A percentile compares a stretch with the other conserved stretches of the same genome.
Conservation (phyloP, 2,797 vertebrate species). For the Rhodeus uyekii region DNA sequence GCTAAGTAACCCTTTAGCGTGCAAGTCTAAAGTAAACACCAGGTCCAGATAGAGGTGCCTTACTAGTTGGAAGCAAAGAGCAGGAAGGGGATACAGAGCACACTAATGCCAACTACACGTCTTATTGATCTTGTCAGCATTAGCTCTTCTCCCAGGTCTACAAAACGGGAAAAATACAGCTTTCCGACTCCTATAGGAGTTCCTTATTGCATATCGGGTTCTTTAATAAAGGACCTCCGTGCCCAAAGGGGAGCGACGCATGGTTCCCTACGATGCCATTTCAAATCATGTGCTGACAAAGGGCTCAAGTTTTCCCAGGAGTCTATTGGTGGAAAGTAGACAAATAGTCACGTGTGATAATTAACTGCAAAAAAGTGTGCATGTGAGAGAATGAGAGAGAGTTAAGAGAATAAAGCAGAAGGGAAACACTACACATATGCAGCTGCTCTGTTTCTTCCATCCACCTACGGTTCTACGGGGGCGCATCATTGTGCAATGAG, state of each 20-base stretch:
- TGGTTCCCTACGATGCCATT: slow-evolving; percentile 25
- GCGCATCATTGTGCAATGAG: slow-evolving; percentile 2
- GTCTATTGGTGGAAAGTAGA: neutral
- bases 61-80: slow-evolving; percentile 33
- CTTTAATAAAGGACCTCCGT: slow-evolving; percentile 33
- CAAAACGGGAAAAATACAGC: slow-evolving; percentile 24
- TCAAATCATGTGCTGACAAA: slow-evolving; percentile 9
- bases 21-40: slow-evolving; percentile 33
- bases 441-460: neutral
- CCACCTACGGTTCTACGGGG: slow-evolving; percentile 32
- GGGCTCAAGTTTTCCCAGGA: slow-evolving; percentile 5
- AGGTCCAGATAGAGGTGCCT: slow-evolving; percentile 8
- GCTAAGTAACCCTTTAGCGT: slow-evolving; percentile 1
- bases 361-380: slow-evolving; percentile 24
- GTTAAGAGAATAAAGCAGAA: slow-evolving; percentile 6
- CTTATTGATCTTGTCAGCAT: too few species aligned
- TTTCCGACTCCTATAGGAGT: neutral
- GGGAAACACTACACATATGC: slow-evolving; percentile 9
- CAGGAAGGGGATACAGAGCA: neutral
- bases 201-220: slow-evolving; percentile 24
- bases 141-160: slow-evolving; percentile 24
- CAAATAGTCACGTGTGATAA: slow-evolving; percentile 26
- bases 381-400: neutral
- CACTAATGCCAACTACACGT: slow-evolving; percentile 6
- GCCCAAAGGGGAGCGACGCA: neutral